A percentile compares a stretch with the other conserved stretches of the same genome.
These are phyloP conservation scores for Liolophura sinensis DNA, from an alignment of 1,140 invertebrate species.

Conservation along the genomic window DNA sequence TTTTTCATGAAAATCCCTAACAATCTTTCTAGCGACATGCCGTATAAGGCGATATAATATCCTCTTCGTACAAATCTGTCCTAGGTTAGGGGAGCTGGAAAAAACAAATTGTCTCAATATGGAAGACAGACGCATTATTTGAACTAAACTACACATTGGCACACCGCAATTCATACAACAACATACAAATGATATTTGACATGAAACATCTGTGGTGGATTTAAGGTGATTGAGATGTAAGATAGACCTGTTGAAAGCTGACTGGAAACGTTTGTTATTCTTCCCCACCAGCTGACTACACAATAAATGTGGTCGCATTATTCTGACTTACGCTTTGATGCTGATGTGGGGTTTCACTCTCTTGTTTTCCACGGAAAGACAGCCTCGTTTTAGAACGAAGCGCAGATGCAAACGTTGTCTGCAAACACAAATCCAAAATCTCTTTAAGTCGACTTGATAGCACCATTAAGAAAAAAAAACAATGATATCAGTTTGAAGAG, in stretches of 20 bases:
- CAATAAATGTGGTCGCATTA: neutral
- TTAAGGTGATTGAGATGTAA: slow-evolving; percentile 1
- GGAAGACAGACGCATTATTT: neutral
- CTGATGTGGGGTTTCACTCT: slow-evolving; percentile 26
- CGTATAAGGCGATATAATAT: no score
- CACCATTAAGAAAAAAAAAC: neutral
- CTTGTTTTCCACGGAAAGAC: slow-evolving; percentile 45
- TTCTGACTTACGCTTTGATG: neutral
- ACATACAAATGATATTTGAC: neutral
- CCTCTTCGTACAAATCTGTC: neutral
- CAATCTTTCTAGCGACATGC: slow-evolving; percentile 1
- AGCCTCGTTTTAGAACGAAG: slow-evolving; percentile 45
- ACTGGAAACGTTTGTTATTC: slow-evolving; percentile 8
- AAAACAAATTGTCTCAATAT: neutral
- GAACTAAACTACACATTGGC: neutral
- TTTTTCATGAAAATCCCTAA: neutral
- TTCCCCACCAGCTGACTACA: neutral
- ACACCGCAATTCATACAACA: neutral
- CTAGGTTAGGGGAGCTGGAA: no score
- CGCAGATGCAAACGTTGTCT: slow-evolving; percentile 47
- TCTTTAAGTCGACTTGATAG: neutral
- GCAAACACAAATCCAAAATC: slow-evolving; percentile 7
- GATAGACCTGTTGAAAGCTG: slow-evolving; percentile 8
- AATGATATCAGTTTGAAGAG: slow-evolving; percentile 1
- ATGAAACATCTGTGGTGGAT: neutral